Evolutionary conservation across 2,113 vertebrate genomes (phyloP).

Genomic region (Myxocyprinus asiaticus): DNA sequence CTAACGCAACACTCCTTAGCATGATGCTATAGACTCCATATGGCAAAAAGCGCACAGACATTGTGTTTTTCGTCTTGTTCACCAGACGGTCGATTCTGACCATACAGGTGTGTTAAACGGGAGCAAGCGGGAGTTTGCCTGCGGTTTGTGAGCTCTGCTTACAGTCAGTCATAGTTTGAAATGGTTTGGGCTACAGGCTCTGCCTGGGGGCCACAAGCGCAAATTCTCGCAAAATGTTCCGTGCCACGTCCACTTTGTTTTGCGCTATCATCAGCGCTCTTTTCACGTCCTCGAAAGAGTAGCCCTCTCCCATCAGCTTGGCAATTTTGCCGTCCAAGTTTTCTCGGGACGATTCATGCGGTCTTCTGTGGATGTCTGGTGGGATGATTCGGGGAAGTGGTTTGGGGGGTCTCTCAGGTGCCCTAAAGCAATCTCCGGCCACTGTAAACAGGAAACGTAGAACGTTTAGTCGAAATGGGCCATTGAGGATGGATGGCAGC

Average conservation of each 20-base stretch:
- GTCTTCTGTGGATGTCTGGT: constrained; percentile 85
- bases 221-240: constrained; percentile 93
- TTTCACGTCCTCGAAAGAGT: constrained; percentile 95
- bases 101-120: neutral
- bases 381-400: constrained; percentile 90
- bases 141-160: constrained; percentile 7
- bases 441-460: constrained; percentile 51
- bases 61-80: too few species aligned
- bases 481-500: constrained; percentile 38
- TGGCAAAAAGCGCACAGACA: too few species aligned
- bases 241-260: constrained; percentile 93
- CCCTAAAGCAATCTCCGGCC: constrained; percentile 82
- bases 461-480: constrained; percentile 30
- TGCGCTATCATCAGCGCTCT: constrained; percentile 93
- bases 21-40: too few species aligned
- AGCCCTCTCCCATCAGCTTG: constrained; percentile 96
- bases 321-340: constrained; percentile 92
- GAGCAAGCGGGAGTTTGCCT: constrained; percentile 17
- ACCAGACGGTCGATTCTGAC: too few species aligned
- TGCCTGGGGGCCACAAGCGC: constrained; percentile 78
- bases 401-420: constrained; percentile 92
- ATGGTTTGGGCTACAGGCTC: constrained; percentile 59
- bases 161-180: constrained; percentile 11
- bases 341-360: constrained; percentile 76
- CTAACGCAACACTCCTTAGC: constrained; percentile 10